Evolutionary conservation across 2,797 vertebrate species (phyloP), one percentile per base, ranked within the genome.

Genomic region (Chaetodon trifasciatus): DNA sequence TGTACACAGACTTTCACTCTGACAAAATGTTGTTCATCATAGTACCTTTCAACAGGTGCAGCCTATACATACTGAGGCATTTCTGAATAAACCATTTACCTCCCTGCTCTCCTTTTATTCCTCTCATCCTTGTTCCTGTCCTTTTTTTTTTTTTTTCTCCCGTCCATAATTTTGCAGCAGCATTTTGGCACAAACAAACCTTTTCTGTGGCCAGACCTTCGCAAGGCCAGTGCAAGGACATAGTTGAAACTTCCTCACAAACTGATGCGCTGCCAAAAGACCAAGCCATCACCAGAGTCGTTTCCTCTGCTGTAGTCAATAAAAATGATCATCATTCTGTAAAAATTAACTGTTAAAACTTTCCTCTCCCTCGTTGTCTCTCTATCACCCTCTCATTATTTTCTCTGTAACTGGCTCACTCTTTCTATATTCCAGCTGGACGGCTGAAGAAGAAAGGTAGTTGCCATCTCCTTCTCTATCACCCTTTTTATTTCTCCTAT

Each of bases 371-470:
- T 74, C 49, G 62, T 55, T 87, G 47, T 82, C 70, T 84, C 68
- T 85, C 53, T 78, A 6, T 64, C 78, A 23, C 28, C 35, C 78
- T 87, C 66, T 72, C 86, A 80, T 86, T 92, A 56, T 82, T 85
- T 89, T 83, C 84, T 87, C 66, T 64, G 78, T 90, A 92, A 91
- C 90, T 67, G 80, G 82, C 79, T 93, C 92, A 91, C 86, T 92
- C 84, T 93, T 84, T 95, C 84, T 94, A 90, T 90, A 92, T 96
- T 96, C 93, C 94, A 96, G 95, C 94, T 94, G 94, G 95, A 93
- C 94, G 92, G 70, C 90, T 88, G 85, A 96, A 95, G 92, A 85
- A 89, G 79, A 96, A 95, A 95, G 95, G 95, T 96, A 96, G 92
- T 93, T 90, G 89, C 68, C 92, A 92, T 94, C 89, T 91, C 82